Evolutionary conservation across 1,140 invertebrate genomes (phyloP), one percentile per base, ranked within the genome.

Genomic region (Chironomus striatipennis): DNA sequence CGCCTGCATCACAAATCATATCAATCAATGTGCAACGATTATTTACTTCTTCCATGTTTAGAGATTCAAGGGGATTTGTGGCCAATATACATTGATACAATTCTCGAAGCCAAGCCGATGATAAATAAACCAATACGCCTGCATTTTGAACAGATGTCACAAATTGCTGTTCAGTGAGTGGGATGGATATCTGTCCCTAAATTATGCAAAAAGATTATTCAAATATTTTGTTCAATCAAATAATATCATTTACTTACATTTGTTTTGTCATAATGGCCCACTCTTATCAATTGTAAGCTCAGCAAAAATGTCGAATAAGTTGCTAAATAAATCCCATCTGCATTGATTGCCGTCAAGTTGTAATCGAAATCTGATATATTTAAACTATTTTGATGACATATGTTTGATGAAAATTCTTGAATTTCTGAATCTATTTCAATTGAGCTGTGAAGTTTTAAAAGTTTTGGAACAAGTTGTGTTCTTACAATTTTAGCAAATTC

Each of bases 241-340:
- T 43, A 73, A 20, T 70, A 75, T 10, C 2, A 17, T 42, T 10
- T 67, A 79, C 83, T 83, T 82, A 92, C 91, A 75, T 84, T 84
- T 74, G 88, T 84, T 77, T 88, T 84, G 70, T 88, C 86, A 79
- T 96, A 96, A 81, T 93, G 94, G 74, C 91, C 89, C 64, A 85
- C 85, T 76, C 88, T 86, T 67, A 92, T 89, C 5, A 97, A 85
- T 79, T 93, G 93, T 15, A 96, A 82, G 80, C 93, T 95, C 0
- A 98, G 83, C 43, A 93, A 82, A 18, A 98, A 83, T 1, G 92
- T 90, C 2, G 92, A 89, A 79, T 95, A 95, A 0, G 93, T 94
- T 1, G 95, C 92, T 74, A 97, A 84, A 81, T 98, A 98, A 73
- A 98, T 93, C 73, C 95, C 95, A 85, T 98, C 95, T 20, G 95